phyloP scores from a whole-genome alignment of 2,797 vertebrate species.

The Rhadinocentrus ornatus region DNA sequence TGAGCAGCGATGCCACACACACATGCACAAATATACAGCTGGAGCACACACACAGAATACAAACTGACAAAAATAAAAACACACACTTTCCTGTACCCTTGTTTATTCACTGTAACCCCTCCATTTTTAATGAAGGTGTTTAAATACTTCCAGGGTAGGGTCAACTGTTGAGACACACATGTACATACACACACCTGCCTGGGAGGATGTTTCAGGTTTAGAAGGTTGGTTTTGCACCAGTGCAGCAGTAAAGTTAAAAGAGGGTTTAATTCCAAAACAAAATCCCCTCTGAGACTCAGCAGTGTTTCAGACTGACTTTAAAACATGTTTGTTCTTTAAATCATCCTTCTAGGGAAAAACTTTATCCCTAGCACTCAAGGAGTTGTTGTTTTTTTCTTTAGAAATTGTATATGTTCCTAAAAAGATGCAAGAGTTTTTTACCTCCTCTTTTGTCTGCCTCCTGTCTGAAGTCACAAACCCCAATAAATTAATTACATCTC shows the following conservation, averaged over 20 bases:
- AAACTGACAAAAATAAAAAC: background rate
- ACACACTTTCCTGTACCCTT: constrained; percentile 15
- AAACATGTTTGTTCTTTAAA: constrained; percentile 4
- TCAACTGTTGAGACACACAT: constrained; percentile 25
- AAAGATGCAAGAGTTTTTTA: too few relatives aligned
- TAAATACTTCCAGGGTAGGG: constrained; percentile 53
- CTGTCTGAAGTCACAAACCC: too few relatives aligned
- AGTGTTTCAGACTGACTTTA: background rate
- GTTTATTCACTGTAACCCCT: constrained; percentile 45
- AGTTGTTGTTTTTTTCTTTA: too few relatives aligned
- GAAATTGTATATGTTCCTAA: too few relatives aligned
- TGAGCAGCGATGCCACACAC: constrained; percentile 3
- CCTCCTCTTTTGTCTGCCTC: too few relatives aligned
- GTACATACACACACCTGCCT: constrained; percentile 25
- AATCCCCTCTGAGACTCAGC: constrained; percentile 31
- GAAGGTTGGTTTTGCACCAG: constrained; percentile 14
- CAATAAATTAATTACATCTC: too few relatives aligned
- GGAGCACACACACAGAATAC: constrained; percentile 13
- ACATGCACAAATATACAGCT: constrained; percentile 16
- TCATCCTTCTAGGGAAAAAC: too few relatives aligned
- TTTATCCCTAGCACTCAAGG: too few relatives aligned
- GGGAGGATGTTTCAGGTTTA: constrained; percentile 46
- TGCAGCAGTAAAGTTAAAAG: constrained; percentile 49
- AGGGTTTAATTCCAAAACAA: constrained; percentile 15
- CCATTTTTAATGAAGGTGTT: constrained; percentile 50